Base-by-base conservation (phyloP, 2,888 invertebrate species). In the Argynnis bischoffii region DNA sequence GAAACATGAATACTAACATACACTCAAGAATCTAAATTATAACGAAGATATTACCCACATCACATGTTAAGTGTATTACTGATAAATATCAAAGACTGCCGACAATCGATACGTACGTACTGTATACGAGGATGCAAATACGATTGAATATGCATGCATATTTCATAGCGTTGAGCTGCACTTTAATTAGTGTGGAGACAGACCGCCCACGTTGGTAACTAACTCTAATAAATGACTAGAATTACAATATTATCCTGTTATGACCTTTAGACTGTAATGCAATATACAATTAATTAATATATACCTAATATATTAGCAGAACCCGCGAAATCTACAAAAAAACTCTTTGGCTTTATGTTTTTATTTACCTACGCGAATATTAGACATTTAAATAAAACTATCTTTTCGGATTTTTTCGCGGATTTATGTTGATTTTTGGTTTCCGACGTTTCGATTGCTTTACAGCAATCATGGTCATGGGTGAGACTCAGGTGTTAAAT, bases 101-200 rank as follows among this genome's bases (percentile, higher is more conserved):
- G 75, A 76, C 77, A 74, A 76, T 76, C 71, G 74, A 76, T 69
- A 64, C 71, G 74, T 75, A 77, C 76, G 74, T 75, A 77, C 76
- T 71, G 76, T 75, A 79, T 77, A 78, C 78, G 72, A 70, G 70
- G 74, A 80, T 79, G 77, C 77, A 75, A 78, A 78, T 78, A 72
- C 63, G 55, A 64, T 70, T 68, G 73, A 74, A 77, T 80, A 80
- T 80, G 78, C 79, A 84, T 84, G 79, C 81, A 81, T 81, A 81
- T 83, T 82, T 78, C 80, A 78, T 78, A 72, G 71, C 75, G 69
- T 70, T 73, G 76, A 78, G 76, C 72, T 77, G 75, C 74, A 78
- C 75, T 71, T 78, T 84, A 84, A 84, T 85, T 82, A 82, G 80
- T 72, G 18, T 63, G 8, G 69, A 80, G 79, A 67, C 54, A 55